phyloP scores from a whole-genome alignment of 2,888 invertebrate species.

The Meiosimyza decipiens region DNA sequence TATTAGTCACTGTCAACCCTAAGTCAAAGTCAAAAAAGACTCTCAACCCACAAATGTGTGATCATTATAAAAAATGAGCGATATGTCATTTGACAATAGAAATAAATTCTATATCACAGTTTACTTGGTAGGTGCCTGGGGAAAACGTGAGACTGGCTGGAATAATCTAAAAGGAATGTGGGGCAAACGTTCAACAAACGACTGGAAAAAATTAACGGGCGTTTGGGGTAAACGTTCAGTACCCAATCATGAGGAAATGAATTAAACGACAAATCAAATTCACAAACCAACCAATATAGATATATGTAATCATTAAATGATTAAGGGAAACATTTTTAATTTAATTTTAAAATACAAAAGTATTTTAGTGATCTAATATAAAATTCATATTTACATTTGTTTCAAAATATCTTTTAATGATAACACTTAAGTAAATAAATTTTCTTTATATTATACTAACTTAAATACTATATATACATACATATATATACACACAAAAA shows the following conservation, averaged over 20 bases:
- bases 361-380: neutral
- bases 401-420: neutral
- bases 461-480: constrained; percentile 8
- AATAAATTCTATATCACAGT: neutral
- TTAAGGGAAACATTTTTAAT: neutral
- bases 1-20: too few relatives aligned
- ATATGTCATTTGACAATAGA: neutral
- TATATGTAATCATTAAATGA: neutral
- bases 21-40: too few relatives aligned
- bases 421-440: neutral
- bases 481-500: constrained; percentile 5
- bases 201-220: constrained; percentile 65
- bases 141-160: constrained; percentile 83
- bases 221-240: constrained; percentile 65
- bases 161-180: constrained; percentile 83
- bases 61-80: neutral
- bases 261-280: constrained; percentile 31
- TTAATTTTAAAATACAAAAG: neutral
- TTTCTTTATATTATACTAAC: neutral
- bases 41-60: too few relatives aligned
- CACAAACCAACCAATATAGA: neutral
- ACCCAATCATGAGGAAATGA: constrained; percentile 35
- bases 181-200: constrained; percentile 73
- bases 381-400: neutral
- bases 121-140: constrained; percentile 74